phyloP scores from a whole-genome alignment of 2,888 invertebrate genomes.

The Volucella zonaria region DNA sequence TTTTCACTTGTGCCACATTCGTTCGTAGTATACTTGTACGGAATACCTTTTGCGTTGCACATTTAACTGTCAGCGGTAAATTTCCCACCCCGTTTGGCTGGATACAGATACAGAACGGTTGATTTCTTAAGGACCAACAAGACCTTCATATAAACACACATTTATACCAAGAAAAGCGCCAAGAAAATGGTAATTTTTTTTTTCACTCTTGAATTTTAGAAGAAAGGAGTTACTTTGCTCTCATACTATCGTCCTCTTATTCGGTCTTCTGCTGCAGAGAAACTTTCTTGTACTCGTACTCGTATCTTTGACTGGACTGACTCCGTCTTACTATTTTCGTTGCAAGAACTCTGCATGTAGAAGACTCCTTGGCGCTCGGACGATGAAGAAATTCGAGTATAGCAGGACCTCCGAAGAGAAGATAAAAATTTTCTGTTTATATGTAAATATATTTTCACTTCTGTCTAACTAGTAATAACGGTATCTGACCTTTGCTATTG shows the following conservation, averaged over 20 bases:
- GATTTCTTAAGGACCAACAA: conserved; percentile 44
- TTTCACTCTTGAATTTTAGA: conserved; percentile 16
- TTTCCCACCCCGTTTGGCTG: conserved; percentile 43
- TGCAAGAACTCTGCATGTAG: conserved; percentile 15
- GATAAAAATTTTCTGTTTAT: conserved; percentile 63
- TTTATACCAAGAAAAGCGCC: not conserved
- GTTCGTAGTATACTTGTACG: not conserved
- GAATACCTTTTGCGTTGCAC: conserved; percentile 39
- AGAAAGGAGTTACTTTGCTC: not conserved
- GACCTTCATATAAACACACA: conserved; percentile 11
- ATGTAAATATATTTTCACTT: conserved; percentile 13
- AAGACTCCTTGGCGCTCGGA: conserved; percentile 30
- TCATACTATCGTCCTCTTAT: no score
- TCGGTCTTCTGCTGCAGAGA: not conserved
- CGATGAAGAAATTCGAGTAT: conserved; percentile 59
- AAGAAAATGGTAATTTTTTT: not conserved
- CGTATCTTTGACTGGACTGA: conserved; percentile 27
- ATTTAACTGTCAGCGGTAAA: conserved; percentile 70
- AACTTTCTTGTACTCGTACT: not conserved
- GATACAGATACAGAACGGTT: conserved; percentile 33
- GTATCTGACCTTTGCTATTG: conserved; percentile 63
- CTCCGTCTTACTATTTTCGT: conserved; percentile 5
- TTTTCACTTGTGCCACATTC: conserved; percentile 60
- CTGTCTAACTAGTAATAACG: conserved; percentile 39
- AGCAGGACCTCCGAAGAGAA: conserved; percentile 25